phyloP scores from a whole-genome alignment of 2,797 vertebrate species.

The Acanthiza pusilla region DNA sequence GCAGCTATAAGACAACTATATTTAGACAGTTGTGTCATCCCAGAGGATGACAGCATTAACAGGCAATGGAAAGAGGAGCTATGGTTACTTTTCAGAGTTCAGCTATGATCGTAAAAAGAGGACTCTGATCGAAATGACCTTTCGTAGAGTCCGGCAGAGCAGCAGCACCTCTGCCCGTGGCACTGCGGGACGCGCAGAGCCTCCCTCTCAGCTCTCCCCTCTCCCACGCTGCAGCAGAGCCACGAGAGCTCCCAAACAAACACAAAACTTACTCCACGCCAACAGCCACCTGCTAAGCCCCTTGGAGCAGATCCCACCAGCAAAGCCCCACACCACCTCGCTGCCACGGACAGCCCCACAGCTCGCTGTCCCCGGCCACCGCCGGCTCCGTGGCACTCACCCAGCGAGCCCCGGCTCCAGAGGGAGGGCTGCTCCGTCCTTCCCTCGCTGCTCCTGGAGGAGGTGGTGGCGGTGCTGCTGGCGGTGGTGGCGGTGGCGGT shows the following conservation, averaged over 20 bases:
- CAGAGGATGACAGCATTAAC: constrained; percentile 47
- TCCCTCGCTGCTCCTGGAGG: neutral
- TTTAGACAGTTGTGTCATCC: constrained; percentile 70
- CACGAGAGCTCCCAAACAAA: neutral
- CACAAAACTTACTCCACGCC: neutral
- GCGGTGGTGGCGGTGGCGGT: neutral
- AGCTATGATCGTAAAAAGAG: neutral
- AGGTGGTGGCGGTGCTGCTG: neutral
- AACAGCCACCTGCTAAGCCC: neutral
- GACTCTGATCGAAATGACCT: neutral
- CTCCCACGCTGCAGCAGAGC: neutral
- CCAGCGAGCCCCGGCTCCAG: constrained; percentile 27
- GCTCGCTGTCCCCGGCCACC: neutral
- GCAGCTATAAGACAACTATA: constrained; percentile 45
- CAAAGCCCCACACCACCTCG: neutral
- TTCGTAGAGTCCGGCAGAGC: neutral
- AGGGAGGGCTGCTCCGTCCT: constrained; percentile 1
- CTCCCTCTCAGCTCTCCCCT: neutral
- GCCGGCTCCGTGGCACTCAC: neutral
- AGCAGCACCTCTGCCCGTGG: neutral
- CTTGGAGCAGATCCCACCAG: rapidly evolving
- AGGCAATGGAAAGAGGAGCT: constrained; percentile 53
- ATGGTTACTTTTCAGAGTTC: constrained; percentile 65
- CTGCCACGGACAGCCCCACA: rapidly evolving
- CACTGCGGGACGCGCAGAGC: neutral